Evolutionary conservation across 2,888 invertebrate genomes (phyloP).

Genomic region (Phaedon cochleariae): DNA sequence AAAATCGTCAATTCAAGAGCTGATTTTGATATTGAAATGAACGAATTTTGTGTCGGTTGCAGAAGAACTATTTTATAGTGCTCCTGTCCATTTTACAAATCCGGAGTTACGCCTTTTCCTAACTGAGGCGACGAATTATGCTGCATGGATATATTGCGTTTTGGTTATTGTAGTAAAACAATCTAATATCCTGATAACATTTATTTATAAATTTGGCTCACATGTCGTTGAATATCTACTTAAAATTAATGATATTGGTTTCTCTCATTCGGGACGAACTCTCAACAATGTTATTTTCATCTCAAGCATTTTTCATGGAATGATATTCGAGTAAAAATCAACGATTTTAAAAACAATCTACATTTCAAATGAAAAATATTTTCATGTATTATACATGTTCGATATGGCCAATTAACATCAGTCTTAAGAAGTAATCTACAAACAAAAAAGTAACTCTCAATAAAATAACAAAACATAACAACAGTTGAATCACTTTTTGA

Average conservation of each 20-base stretch:
- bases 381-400: slow-evolving; percentile 23
- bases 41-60: too few species aligned
- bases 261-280: slow-evolving; percentile 4
- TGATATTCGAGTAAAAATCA: too few species aligned
- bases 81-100: too few species aligned
- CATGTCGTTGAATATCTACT: slow-evolving; percentile 21
- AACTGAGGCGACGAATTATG: too few species aligned
- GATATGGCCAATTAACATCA: slow-evolving; percentile 44
- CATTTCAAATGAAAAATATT: too few species aligned
- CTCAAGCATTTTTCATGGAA: slow-evolving; percentile 16
- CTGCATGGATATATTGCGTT: too few species aligned
- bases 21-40: too few species aligned
- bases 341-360: too few species aligned
- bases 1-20: too few species aligned
- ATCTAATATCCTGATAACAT: slow-evolving; percentile 9
- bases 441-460: slow-evolving; percentile 38
- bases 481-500: slow-evolving; percentile 24
- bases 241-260: slow-evolving; percentile 23
- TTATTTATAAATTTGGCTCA: slow-evolving; percentile 38
- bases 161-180: too few species aligned
- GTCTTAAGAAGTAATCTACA: slow-evolving; percentile 38
- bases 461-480: slow-evolving; percentile 37
- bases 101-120: too few species aligned
- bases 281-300: not conserved
- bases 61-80: too few species aligned